Evolutionary conservation across 2,888 invertebrate genomes (phyloP), one percentile per base, ranked within the genome.

Genomic region (Amaurobius ferox): DNA sequence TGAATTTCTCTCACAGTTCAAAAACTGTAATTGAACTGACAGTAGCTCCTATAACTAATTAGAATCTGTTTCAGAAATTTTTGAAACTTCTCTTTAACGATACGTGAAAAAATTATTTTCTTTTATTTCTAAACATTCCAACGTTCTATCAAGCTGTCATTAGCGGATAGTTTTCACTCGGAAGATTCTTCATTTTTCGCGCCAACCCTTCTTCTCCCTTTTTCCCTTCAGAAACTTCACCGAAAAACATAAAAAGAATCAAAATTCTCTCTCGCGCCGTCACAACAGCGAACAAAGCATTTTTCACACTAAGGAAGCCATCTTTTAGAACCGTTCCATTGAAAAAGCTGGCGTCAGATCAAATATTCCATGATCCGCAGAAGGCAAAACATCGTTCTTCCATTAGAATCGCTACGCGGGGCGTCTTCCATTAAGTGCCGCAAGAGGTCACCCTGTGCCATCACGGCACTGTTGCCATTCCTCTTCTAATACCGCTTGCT

Each of bases 321-420:
- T 83, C 76, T 81, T 40, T 40, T 30, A 32, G 26, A 64, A 66
- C 9, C n/a, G 40, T 28, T 68, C 76, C 44, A 66, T 77, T 85
- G 71, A 85, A 85, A 66, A 77, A 77, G 77, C 55, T 44, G 70
- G 70, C 64, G 55, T 70, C 76, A 76, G 81, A 85, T 85, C 83
- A 85, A 85, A 85, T 85, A 85, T 85, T 77, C 83, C 40, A 71
- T 78, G 83, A 85, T 85, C 83, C 83, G 83, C 77, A 77, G 71
- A 85, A 85, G 83, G 76, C 83, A 48, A 64, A 67, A 85, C 83
- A 85, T 48, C 77, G 67, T 85, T 85, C 83, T 85, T 85, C 83
- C 83, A 85, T 85, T 85, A 85, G 83, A 85, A 85, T 77, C 77
- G 44, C 76, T 35, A 70, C 74, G 76, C 44, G 76, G 81, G 81